Conservation (phyloP, 2,888 invertebrate species). For the Caenorhabditis parvicauda region DNA sequence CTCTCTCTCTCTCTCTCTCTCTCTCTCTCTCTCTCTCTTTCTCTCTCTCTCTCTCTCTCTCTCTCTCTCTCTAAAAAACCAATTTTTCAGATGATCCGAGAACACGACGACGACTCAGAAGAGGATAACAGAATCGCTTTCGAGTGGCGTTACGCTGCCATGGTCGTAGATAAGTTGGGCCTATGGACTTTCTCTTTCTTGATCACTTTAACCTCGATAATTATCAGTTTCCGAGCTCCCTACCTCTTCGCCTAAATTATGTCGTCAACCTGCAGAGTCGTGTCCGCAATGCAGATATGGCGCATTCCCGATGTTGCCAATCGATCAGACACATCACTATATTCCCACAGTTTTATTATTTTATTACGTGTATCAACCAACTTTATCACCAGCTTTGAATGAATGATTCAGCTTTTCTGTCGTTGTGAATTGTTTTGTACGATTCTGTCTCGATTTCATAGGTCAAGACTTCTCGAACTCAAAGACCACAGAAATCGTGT, state of each 20-base stretch:
- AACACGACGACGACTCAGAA: conserved; percentile 49
- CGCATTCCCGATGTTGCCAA: too few species aligned
- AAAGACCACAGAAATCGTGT: too few species aligned
- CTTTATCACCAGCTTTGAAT: too few species aligned
- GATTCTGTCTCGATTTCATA: too few species aligned
- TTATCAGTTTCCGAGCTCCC: conserved; percentile 48
- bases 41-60: too few species aligned
- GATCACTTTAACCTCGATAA: conserved; percentile 32
- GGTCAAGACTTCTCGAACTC: too few species aligned
- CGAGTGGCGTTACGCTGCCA: conserved; percentile 56
- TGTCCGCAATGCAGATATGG: not conserved
- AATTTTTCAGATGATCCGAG: conserved; percentile 50
- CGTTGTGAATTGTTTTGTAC: too few species aligned
- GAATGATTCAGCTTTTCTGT: too few species aligned
- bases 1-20: too few species aligned
- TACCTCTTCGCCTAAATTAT: conserved; percentile 46
- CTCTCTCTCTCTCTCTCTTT: too few species aligned
- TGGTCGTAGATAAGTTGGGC: conserved; percentile 52
- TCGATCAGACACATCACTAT: not conserved
- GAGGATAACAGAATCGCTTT: conserved; percentile 45
- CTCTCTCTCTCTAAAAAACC: not conserved
- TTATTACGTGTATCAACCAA: too few species aligned
- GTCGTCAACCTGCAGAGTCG: too few species aligned
- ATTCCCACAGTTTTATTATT: not conserved
- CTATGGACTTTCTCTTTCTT: conserved; percentile 48